Conservation (phyloP, 2,113 vertebrate genomes). For the Osmerus mordax region DNA sequence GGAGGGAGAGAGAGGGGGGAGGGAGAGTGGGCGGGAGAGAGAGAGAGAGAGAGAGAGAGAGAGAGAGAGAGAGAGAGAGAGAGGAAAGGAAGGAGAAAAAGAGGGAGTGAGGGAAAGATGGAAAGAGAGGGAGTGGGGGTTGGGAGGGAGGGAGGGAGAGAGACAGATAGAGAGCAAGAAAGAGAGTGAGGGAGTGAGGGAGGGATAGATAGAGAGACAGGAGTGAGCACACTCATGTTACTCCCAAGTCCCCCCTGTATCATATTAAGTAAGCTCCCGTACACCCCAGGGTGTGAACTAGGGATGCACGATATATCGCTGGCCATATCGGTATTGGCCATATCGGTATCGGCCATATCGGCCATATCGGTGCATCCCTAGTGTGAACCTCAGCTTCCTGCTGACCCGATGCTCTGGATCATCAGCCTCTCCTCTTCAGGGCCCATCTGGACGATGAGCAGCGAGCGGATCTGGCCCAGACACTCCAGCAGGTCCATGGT, state of each 20-base stretch:
- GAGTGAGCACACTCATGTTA: not conserved
- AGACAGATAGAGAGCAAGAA: no score
- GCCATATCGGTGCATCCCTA: no score
- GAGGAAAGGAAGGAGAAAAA: not conserved
- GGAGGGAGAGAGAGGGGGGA: conserved; percentile 3
- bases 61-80: not conserved
- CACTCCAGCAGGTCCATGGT: conserved; percentile 90
- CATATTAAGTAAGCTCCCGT: not conserved
- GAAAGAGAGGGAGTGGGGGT: not conserved
- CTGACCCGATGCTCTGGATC: conserved; percentile 95
- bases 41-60: not conserved
- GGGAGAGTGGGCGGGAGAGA: no score
- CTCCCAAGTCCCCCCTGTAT: not conserved
- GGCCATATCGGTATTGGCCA: no score
- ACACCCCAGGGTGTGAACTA: not conserved
- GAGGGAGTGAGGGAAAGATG: not conserved
- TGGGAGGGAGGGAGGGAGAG: not conserved
- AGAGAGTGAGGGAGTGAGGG: no score
- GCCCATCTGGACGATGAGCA: conserved; percentile 97
- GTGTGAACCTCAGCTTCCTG: conserved; percentile 2
- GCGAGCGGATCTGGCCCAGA: conserved; percentile 90
- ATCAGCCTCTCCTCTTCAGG: conserved; percentile 94
- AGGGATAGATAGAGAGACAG: no score
- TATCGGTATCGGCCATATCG: no score
- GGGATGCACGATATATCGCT: no score